Percentiles rank a stretch among this genome's conserved stretches.
Conservation (phyloP, 2,797 vertebrate genomes). For the Caiman crocodilus region DNA sequence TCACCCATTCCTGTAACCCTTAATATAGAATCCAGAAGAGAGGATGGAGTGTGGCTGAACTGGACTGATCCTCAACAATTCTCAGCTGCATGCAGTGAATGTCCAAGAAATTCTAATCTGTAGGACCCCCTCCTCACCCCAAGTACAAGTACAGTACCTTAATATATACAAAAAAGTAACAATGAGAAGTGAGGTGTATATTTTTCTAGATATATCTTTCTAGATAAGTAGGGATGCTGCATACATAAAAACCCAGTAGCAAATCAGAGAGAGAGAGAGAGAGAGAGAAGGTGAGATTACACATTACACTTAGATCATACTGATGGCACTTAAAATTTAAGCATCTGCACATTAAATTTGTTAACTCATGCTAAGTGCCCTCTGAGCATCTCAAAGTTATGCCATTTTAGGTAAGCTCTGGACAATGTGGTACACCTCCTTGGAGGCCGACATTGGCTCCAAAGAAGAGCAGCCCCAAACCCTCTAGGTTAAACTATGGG, state of each 20-base stretch:
- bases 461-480: no score
- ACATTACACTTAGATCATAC: no score
- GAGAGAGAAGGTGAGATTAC: neutral
- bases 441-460: no score
- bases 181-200: neutral
- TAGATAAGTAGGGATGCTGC: neutral
- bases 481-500: no score
- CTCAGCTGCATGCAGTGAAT: neutral
- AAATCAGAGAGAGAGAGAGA: neutral
- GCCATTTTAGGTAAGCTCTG: no score
- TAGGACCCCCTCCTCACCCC: neutral
- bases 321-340: no score
- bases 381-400: no score
- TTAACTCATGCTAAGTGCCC: no score
- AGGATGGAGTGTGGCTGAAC: neutral
- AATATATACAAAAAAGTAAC: neutral
- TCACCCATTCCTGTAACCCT: fast-evolving
- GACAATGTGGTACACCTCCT: no score
- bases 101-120: neutral
- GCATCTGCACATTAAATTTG: no score
- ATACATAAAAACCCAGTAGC: neutral
- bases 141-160: neutral
- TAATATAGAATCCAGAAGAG: fast-evolving
- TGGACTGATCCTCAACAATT: neutral
- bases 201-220: neutral